phyloP scores from a whole-genome alignment of 2,113 vertebrate species.

The Ardeotis arabs region DNA sequence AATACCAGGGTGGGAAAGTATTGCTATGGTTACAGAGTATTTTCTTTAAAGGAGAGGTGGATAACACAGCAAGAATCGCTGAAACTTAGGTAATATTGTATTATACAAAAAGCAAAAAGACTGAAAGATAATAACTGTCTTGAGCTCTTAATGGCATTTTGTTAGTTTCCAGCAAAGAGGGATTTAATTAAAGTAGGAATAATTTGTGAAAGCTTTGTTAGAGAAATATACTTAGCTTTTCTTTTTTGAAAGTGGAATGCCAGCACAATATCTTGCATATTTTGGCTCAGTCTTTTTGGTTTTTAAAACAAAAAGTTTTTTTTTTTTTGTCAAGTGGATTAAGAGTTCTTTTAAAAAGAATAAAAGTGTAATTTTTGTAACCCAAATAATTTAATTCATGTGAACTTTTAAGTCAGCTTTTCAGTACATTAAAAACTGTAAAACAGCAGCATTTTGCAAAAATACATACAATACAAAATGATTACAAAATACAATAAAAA shows the following conservation, averaged over 20 bases:
- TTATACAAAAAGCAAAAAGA: conserved; percentile 28
- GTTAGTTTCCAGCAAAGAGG: conserved; percentile 46
- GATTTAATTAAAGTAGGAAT: conserved; percentile 49
- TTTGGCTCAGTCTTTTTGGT: background rate
- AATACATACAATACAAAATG: background rate
- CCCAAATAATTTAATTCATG: background rate
- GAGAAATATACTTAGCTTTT: conserved; percentile 19
- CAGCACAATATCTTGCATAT: conserved; percentile 1
- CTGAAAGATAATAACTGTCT: conserved; percentile 45
- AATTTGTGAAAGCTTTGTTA: conserved; percentile 33
- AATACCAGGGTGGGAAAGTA: conserved; percentile 69
- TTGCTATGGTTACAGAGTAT: conserved; percentile 70
- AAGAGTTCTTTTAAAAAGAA: conserved; percentile 32
- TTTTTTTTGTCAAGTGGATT: background rate
- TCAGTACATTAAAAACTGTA: background rate
- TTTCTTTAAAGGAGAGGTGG: conserved; percentile 67
- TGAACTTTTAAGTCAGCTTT: background rate
- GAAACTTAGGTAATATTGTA: conserved; percentile 47
- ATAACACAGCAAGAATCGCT: conserved; percentile 50
- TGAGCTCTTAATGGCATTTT: conserved; percentile 33
- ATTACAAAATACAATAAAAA: background rate
- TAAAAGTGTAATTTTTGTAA: background rate
- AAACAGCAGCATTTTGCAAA: background rate
- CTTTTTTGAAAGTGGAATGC: background rate
- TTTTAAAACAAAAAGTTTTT: background rate